These are phyloP conservation scores for Acanthosepion pharaonis DNA, from an alignment of 2,888 invertebrate genomes.

Conservation along the genomic window DNA sequence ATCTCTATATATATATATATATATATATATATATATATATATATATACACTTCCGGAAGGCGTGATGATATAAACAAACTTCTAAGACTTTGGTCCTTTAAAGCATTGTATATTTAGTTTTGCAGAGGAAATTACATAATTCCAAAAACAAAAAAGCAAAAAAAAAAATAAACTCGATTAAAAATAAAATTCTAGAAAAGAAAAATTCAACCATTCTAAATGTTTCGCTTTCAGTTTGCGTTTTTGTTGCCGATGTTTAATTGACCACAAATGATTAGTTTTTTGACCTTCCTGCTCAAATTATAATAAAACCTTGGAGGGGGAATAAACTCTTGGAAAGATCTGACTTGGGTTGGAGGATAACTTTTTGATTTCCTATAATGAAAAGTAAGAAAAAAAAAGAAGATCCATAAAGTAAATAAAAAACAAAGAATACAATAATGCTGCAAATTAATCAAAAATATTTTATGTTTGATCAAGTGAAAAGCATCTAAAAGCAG, in stretches of 20 bases:
- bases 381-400: neutral
- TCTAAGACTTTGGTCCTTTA: neutral
- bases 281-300: neutral
- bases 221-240: neutral
- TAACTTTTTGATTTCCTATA: neutral
- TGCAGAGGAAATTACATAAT: neutral
- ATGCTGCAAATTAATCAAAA: no score
- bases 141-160: neutral
- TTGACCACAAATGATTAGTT: neutral
- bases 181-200: neutral
- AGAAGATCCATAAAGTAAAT: neutral
- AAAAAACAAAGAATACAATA: no score
- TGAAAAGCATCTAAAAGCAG: neutral
- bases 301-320: neutral
- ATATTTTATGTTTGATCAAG: neutral
- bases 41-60: neutral
- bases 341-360: neutral
- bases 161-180: neutral
- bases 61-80: neutral
- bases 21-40: no score
- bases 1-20: no score
- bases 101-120: neutral
- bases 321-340: no score
- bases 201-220: neutral
- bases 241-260: neutral